A percentile compares a stretch with the other conserved stretches of the same genome.
Conservation (phyloP, 2,113 vertebrate species). For the Thalassoma bifasciatum region DNA sequence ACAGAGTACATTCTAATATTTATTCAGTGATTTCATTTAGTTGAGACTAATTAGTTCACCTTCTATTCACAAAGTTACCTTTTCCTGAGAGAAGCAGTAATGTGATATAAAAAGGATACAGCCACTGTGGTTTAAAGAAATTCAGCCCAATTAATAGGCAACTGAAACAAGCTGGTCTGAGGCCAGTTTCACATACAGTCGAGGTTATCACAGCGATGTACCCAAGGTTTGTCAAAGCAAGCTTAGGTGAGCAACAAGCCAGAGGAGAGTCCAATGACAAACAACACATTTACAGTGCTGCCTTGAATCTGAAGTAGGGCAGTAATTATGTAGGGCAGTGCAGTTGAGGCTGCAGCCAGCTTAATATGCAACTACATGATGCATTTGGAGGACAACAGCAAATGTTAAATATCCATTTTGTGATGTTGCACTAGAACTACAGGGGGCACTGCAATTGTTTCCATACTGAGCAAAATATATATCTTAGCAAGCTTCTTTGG, state of each 20-base stretch:
- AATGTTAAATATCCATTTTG: too few species aligned
- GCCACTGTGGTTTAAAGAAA: background rate
- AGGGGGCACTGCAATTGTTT: too few species aligned
- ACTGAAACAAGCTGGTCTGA: background rate
- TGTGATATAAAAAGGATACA: background rate
- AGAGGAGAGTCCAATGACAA: background rate
- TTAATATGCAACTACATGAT: too few species aligned
- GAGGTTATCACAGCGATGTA: background rate
- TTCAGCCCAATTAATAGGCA: background rate
- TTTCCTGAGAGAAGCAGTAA: background rate
- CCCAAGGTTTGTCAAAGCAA: too few species aligned
- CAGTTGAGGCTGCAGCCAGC: too few species aligned
- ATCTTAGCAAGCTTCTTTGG: too few species aligned
- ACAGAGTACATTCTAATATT: background rate
- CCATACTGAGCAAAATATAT: too few species aligned
- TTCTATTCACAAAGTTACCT: background rate
- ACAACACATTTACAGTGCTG: too few species aligned
- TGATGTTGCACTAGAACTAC: too few species aligned
- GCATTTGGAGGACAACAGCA: too few species aligned
- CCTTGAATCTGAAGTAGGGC: too few species aligned
- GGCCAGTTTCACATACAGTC: background rate
- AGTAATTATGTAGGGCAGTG: too few species aligned
- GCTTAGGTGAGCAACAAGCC: background rate
- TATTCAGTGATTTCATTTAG: background rate
- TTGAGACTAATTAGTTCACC: background rate